Base-by-base conservation (phyloP, 2,113 vertebrate species). In the Rhabdornis inornatus region DNA sequence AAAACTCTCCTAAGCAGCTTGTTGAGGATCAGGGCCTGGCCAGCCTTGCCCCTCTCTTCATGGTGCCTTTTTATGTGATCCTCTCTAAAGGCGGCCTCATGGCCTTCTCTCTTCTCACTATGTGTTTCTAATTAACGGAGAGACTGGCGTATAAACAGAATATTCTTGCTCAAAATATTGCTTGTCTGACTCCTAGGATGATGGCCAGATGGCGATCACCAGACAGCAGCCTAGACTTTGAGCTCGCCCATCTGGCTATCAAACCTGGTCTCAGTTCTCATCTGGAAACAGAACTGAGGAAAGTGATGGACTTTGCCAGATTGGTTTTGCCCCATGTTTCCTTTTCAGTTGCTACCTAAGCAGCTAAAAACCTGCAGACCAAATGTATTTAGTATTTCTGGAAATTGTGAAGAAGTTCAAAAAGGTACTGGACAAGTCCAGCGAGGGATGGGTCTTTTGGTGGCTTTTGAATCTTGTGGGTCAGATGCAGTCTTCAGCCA, bases 131-230 rank as follows among this genome's bases (percentile, higher is more conserved):
- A 97, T 96, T 97, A 96, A 83, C 8, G 0, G 27, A 77, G 90
- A 96, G 92, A 95, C 94, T 94, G 92, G 70, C 24, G 12, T 90
- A 93, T 93, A 96, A 97, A 96, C 83, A 95, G 90, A 91, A 88
- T 88, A 78, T 92, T 96, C 72, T 90, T 96, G 94, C 90, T 86
- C 60, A 90, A 92, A 96, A 88, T 90, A 79, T 31, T 96, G 86
- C 79, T 94, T 96, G 86, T 86, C 88, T 45, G 13, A 57, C 83
- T 97, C 33, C 80, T 94, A 92, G 88, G 93, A 81, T 87, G 76
- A 84, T 30, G 10, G 94, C 96, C 91, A 95, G 91, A 94, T 3
- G 40, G 87, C 91, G 94, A 75, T 92, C 6, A 8, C 81, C 69
- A 91, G 83, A 65, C 78, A 91, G 89, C 77, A 91, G 74, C 87